Base-by-base conservation (phyloP, 2,113 vertebrate genomes). In the Sylvicapra grimmia region DNA sequence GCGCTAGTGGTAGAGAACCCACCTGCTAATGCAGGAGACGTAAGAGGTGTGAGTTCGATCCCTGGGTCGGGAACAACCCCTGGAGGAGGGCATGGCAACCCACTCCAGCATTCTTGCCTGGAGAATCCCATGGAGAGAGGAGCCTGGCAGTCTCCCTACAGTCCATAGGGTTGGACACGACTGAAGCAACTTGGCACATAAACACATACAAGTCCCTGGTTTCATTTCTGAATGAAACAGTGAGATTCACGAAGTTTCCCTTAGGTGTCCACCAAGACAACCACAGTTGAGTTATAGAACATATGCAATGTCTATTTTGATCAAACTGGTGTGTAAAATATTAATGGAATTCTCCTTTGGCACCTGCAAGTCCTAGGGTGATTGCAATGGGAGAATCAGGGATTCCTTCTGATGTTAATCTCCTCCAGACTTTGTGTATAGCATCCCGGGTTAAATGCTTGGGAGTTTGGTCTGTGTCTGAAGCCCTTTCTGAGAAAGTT, bases 251-350 rank as follows among this genome's bases (percentile, higher is more conserved):
- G 18, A 2, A 8, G 49, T 36, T 23, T 47, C 51, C 59, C 65
- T 16, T 1, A 9, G 0, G 31, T 0, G 23, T 49, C 58, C 8
- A 1, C 72, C 36, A 1, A 7, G 49, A 14, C 15, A 12, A 10
- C 68, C 36, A 86, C 8, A 47, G 49, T 0, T 10, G 61, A 59
- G 6, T 53, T 19, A 36, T 21, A 3, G 80, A 36, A n/a, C 4
- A 19, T 8, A 15, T 6, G 23, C n/a, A 4, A 2, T 0, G 6
- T 25, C 21, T 0, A 7, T n/a, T 33, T 27, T 33, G 8, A 25
- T 40, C 15, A 53, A 51, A 44, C 27, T 1, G 21, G 29, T 3
- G 2, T 54, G 56, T 56, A 12, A 6, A 44, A 86, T 36, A 6
- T 15, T 16, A 79, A 4, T 2, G 27, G 8, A 72, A 29, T 7